These are phyloP conservation scores for Antheraea yamamai DNA, from an alignment of 2,888 invertebrate species.

Conservation along the genomic window DNA sequence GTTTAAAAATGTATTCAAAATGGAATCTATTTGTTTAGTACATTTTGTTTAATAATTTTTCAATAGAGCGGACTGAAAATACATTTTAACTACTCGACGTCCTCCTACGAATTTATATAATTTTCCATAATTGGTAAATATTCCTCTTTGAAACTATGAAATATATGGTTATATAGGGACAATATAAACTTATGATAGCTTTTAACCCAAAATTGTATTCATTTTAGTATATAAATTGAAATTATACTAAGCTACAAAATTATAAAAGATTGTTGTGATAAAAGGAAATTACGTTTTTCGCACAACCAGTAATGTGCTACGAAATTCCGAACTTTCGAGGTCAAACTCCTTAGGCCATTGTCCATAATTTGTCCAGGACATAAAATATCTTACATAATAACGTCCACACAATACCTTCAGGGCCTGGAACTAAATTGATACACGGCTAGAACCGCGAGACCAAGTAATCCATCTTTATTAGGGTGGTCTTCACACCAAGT, in stretches of 20 bases:
- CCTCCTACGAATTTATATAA: too few species aligned
- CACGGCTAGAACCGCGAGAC: slow-evolving; percentile 50
- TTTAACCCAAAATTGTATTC: not conserved
- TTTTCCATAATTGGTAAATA: too few species aligned
- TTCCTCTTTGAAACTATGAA: too few species aligned
- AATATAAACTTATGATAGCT: not conserved
- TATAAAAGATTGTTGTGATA: not conserved
- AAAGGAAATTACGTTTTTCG: not conserved
- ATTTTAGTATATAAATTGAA: not conserved
- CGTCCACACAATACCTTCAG: slow-evolving; percentile 5
- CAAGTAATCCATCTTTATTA: slow-evolving; percentile 76
- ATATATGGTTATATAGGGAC: too few species aligned
- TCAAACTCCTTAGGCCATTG: not conserved
- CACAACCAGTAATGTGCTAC: not conserved
- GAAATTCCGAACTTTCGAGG: not conserved
- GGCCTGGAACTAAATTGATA: slow-evolving; percentile 49
- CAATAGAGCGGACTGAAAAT: not conserved
- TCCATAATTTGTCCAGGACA: slow-evolving; percentile 2
- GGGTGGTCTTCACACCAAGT: slow-evolving; percentile 60
- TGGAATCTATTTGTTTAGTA: not conserved
- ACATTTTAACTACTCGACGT: too few species aligned
- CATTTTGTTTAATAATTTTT: not conserved
- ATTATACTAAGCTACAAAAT: not conserved
- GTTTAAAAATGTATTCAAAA: not conserved
- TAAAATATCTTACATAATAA: slow-evolving; percentile 15